These are phyloP conservation scores for Corythaeola cristata DNA, from an alignment of 2,113 vertebrate genomes.

Conservation along the genomic window DNA sequence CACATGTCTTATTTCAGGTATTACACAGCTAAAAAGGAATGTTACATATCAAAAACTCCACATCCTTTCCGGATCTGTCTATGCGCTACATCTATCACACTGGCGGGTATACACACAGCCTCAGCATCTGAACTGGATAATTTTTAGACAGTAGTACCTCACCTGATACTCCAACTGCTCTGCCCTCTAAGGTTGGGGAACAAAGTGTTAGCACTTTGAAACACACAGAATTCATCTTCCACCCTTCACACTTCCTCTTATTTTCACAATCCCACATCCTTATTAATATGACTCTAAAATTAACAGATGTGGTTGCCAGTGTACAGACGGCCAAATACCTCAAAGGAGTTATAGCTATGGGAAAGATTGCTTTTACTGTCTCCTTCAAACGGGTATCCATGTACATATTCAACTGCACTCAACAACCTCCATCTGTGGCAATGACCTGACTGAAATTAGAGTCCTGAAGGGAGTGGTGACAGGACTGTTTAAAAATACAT, in stretches of 20 bases:
- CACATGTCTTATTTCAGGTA: not conserved
- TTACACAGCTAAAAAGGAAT: not conserved
- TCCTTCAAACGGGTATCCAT: not conserved
- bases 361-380: not conserved
- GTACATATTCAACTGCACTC: not conserved
- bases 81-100: not conserved
- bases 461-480: not conserved
- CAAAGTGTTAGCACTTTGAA: not conserved
- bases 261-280: not conserved
- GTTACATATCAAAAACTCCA: not conserved
- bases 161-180: not conserved
- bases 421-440: not conserved
- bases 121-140: not conserved
- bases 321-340: not conserved
- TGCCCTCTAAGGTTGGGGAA: not conserved
- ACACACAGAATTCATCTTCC: not conserved
- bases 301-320: not conserved
- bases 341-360: not conserved
- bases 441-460: not conserved
- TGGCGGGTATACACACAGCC: rapidly evolving
- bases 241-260: not conserved
- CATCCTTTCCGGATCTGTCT: not conserved
- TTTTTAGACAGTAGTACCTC: not conserved
- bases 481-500: not conserved
- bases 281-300: not conserved